phyloP scores from a whole-genome alignment of 2,113 vertebrate species.

The Stictonetta naevosa region DNA sequence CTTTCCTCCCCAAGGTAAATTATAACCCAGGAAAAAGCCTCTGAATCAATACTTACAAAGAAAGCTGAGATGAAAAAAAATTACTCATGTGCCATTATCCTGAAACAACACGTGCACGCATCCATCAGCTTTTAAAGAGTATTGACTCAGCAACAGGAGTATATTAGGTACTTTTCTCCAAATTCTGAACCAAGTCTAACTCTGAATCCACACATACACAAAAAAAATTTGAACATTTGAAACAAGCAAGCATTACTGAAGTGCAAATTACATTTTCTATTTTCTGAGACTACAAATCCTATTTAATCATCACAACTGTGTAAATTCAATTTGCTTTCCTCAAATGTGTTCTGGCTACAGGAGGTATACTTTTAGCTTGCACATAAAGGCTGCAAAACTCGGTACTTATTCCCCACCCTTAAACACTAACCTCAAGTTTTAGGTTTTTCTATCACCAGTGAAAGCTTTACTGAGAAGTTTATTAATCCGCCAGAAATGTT shows the following conservation, averaged over 20 bases:
- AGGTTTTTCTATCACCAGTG: neutral
- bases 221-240: neutral
- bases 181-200: neutral
- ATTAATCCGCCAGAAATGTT: neutral
- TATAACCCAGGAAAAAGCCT: neutral
- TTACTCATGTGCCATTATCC: neutral
- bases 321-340: neutral
- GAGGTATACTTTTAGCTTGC: neutral
- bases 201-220: neutral
- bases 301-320: neutral
- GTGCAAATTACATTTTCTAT: neutral
- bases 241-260: neutral
- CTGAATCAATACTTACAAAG: neutral
- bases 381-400: neutral
- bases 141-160: neutral
- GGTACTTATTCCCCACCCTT: neutral
- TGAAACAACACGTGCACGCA: neutral
- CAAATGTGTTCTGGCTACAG: neutral
- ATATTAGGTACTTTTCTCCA: neutral
- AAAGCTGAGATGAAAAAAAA: neutral
- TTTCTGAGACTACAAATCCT: conserved; percentile 6
- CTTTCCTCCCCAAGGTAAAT: neutral
- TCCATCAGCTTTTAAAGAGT: neutral
- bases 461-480: neutral
- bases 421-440: neutral